phyloP scores from a whole-genome alignment of 2,888 invertebrate species.

The Lepidochrysops patricia region DNA sequence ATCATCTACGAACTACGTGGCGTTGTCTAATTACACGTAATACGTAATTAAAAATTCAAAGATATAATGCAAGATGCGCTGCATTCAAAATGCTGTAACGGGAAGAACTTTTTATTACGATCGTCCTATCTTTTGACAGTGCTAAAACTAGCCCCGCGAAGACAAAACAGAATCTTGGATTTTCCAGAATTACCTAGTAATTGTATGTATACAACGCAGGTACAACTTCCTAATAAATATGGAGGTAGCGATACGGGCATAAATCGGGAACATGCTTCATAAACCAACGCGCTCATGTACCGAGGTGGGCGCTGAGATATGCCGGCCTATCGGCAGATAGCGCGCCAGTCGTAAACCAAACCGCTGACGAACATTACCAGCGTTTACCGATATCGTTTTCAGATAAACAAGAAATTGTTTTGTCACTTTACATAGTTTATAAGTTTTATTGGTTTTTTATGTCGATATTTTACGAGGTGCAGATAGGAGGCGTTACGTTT shows the following conservation, averaged over 20 bases:
- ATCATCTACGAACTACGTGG: too few species aligned
- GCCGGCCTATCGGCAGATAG: conserved; percentile 34
- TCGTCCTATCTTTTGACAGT: too few species aligned
- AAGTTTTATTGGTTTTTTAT: background rate
- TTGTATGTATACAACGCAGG: background rate
- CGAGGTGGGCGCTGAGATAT: conserved; percentile 19
- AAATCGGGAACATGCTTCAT: conserved; percentile 12
- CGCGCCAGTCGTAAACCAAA: conserved; percentile 42
- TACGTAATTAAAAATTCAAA: too few species aligned
- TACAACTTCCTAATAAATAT: conserved; percentile 9
- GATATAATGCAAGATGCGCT: too few species aligned
- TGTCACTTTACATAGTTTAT: conserved; percentile 5
- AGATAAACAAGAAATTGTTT: conserved; percentile 6
- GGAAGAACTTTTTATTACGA: too few species aligned
- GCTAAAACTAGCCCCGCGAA: too few species aligned
- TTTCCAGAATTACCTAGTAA: background rate
- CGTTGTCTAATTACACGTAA: too few species aligned
- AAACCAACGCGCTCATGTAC: conserved; percentile 12
- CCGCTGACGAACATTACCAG: conserved; percentile 15
- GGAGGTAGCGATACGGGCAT: conserved; percentile 16
- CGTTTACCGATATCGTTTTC: conserved; percentile 6
- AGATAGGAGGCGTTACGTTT: background rate
- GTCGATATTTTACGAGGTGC: background rate
- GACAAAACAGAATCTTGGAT: too few species aligned
- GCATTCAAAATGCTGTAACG: too few species aligned